These are phyloP conservation scores for Prorops nasuta DNA, from an alignment of 1,140 invertebrate genomes.

Conservation along the genomic window DNA sequence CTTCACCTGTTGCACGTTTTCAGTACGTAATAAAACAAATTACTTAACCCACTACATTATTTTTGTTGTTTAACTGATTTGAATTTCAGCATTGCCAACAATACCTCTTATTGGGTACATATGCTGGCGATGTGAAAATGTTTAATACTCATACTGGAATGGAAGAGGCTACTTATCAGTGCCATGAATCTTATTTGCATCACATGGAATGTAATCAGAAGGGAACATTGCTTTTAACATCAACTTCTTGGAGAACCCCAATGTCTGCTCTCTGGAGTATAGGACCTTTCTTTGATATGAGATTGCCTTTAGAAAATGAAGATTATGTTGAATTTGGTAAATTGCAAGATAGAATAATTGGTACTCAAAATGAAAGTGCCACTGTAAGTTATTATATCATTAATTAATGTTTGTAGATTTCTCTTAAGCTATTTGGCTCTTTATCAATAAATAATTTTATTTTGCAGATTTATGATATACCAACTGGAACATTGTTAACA, in stretches of 20 bases:
- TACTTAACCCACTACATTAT: too few species aligned
- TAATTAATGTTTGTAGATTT: neutral
- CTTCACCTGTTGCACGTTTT: conserved; percentile 80
- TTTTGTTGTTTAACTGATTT: too few species aligned
- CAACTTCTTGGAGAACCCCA: conserved; percentile 78
- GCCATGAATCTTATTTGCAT: conserved; percentile 82
- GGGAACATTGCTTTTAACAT: conserved; percentile 80
- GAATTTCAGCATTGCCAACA: conserved; percentile 75
- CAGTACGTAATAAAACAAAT: conserved; percentile 61
- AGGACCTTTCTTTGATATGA: conserved; percentile 69
- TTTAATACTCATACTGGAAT: conserved; percentile 79
- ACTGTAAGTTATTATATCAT: conserved; percentile 54
- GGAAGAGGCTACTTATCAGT: conserved; percentile 76
- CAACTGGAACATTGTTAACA: conserved; percentile 72
- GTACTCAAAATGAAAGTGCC: conserved; percentile 75
- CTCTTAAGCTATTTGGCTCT: neutral
- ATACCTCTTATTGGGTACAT: conserved; percentile 81
- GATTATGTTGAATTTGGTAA: conserved; percentile 93
- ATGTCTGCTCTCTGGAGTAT: conserved; percentile 86
- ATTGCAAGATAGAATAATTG: conserved; percentile 82
- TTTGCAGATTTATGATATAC: conserved; percentile 86
- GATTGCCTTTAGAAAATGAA: conserved; percentile 76
- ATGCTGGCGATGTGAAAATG: conserved; percentile 82
- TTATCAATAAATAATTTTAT: conserved; percentile 16
- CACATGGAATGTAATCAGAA: conserved; percentile 72